Base-by-base conservation (phyloP, 2,888 invertebrate species). In the Auanema freiburgensis region DNA sequence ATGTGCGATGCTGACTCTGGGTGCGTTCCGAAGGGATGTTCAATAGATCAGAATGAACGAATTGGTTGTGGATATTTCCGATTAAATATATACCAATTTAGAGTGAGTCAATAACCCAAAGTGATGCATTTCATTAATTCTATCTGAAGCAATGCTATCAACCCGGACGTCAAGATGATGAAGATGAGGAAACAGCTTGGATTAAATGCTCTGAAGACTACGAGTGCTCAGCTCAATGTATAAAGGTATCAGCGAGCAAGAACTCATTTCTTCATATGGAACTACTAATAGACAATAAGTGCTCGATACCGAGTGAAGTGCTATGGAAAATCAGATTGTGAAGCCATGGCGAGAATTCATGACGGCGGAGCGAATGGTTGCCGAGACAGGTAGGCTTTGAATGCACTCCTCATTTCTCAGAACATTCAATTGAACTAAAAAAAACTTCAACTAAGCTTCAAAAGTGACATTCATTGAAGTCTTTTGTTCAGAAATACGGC, bases 331-430 rank as follows among this genome's bases (percentile, higher is more conserved):
- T 78, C 71, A 42, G 81, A 80, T 62, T 81, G 81, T 65, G 81
- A 81, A 60, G 75, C 81, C 25, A 63, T 82, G 43, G 80, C 81
- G 25, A 64, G 81, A 55, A 76, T 82, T 42, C 81, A 81, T 60
- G 80, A 82, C 55, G 81, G 81, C 18, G 81, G 81, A 8, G 81
- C 81, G 12, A 80, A 79, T 55, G 81, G 81, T 25, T 81, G 81
- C 59, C 63, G 81, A 8, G 70, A 72, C 49, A 55, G 66, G 62
- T 61, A 6, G 3, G 55, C 16, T n/a, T 16, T 42, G 23, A 16
- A n/a, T 42, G 18, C 2, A 2, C 12, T 42, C 14, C 4, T 33
- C 33, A 33, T 33, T 33, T 33, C 33, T 33, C 8, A 33, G 33
- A 33, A 33, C 8, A 5, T 8, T 33, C 8, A n/a, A 33, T 33